Conservation (phyloP, 2,888 invertebrate genomes). For the Bombylius major region DNA sequence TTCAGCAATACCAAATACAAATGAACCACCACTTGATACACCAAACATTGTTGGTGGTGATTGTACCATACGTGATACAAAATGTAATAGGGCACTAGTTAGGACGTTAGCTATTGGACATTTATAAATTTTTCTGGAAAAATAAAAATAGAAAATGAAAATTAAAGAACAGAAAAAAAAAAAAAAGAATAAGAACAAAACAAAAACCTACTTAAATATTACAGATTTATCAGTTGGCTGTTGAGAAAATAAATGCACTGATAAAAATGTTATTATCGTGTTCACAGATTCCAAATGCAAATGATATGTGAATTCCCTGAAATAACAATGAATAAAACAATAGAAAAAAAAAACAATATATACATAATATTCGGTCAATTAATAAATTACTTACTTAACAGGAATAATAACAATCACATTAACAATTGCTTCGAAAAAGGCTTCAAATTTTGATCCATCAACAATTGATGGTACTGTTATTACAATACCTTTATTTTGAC, state of each 20-base stretch:
- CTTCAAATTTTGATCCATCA: constrained; percentile 35
- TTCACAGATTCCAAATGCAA: constrained; percentile 82
- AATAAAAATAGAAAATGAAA: background rate
- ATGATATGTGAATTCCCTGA: constrained; percentile 68
- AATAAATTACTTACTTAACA: constrained; percentile 25
- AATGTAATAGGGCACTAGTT: constrained; percentile 66
- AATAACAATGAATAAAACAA: constrained; percentile 16
- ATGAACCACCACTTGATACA: constrained; percentile 55
- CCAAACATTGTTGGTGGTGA: constrained; percentile 60
- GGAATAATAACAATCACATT: constrained; percentile 37
- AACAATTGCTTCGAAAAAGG: constrained; percentile 34
- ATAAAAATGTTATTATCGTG: constrained; percentile 72
- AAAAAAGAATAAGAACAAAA: background rate
- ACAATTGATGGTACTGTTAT: constrained; percentile 20
- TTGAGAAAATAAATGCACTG: constrained; percentile 73
- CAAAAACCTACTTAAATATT: constrained; percentile 35
- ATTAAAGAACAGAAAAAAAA: background rate
- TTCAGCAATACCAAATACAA: constrained; percentile 63
- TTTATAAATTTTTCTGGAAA: constrained; percentile 30
- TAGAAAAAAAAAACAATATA: background rate
- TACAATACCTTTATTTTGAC: background rate
- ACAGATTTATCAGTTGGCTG: constrained; percentile 55
- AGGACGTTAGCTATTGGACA: constrained; percentile 40
- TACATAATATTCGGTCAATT: background rate
- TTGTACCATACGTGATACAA: constrained; percentile 50